Conservation (phyloP, 2,888 invertebrate genomes). For the Timema podura region DNA sequence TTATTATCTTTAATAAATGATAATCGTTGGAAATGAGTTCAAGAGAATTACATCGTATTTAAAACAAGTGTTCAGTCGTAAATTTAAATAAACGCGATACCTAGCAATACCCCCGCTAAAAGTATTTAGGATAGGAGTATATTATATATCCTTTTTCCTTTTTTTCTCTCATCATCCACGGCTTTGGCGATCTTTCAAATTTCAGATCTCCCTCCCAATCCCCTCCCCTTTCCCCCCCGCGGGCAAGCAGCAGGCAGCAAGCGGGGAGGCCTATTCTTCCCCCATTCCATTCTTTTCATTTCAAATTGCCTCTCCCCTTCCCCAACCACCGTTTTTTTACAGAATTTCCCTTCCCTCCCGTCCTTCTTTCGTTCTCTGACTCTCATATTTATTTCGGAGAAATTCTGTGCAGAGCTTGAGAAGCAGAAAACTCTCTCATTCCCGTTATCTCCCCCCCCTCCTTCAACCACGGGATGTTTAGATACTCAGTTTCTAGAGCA, state of each 20-base stretch:
- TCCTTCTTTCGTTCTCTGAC: background rate
- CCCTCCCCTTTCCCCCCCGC: background rate
- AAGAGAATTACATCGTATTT: no score
- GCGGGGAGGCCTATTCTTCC: slow-evolving; percentile 3
- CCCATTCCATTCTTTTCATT: slow-evolving; percentile 21
- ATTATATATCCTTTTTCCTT: slow-evolving; percentile 11
- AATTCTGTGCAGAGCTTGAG: no score
- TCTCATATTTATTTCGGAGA: slow-evolving; percentile 21
- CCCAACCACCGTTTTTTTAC: background rate
- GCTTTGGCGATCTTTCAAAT: slow-evolving; percentile 26
- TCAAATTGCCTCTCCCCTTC: slow-evolving; percentile 22
- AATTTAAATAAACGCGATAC: no score
- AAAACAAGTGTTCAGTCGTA: no score
- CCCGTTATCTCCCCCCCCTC: background rate
- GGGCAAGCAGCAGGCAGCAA: background rate
- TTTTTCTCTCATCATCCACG: slow-evolving; percentile 16
- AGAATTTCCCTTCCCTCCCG: background rate
- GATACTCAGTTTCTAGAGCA: background rate
- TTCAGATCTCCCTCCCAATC: slow-evolving; percentile 11
- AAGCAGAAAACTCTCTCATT: no score
- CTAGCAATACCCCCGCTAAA: no score
- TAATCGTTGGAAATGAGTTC: no score
- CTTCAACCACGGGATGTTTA: background rate
- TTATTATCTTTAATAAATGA: no score
- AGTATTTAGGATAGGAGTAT: no score